phyloP scores from a whole-genome alignment of 2,888 invertebrate species.

The Caenorhabditis japonica region DNA sequence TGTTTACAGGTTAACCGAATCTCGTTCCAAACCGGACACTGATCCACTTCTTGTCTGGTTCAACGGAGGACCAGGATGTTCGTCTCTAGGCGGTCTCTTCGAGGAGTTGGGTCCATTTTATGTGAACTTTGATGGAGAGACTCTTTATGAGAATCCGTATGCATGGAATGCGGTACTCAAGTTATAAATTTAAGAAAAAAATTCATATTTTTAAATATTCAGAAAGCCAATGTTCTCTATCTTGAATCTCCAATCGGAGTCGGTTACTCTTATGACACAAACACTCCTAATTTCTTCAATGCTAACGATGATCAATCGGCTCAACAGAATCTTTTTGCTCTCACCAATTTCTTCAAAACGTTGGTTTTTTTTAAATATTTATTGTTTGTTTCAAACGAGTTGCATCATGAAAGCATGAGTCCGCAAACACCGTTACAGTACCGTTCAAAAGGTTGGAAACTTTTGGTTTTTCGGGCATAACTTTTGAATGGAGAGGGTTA shows the following conservation, averaged over 20 bases:
- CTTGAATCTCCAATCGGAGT: slow-evolving; percentile 79
- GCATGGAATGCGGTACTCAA: slow-evolving; percentile 75
- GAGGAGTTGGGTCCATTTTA: slow-evolving; percentile 78
- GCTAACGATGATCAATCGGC: slow-evolving; percentile 70
- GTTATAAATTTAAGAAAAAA: background rate
- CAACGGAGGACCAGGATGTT: slow-evolving; percentile 78
- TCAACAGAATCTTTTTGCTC: slow-evolving; percentile 79
- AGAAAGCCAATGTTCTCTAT: slow-evolving; percentile 80
- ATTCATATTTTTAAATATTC: slow-evolving; percentile 15
- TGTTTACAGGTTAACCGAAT: slow-evolving; percentile 78
- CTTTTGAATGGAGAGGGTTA: too few relatives aligned
- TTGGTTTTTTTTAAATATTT: too few relatives aligned
- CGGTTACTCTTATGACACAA: slow-evolving; percentile 75
- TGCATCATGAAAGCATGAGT: too few relatives aligned
- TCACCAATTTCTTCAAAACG: slow-evolving; percentile 79
- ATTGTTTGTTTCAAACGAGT: too few relatives aligned
- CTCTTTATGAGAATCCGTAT: slow-evolving; percentile 75
- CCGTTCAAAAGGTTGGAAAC: too few relatives aligned
- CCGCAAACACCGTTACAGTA: too few relatives aligned
- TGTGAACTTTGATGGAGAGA: slow-evolving; percentile 71
- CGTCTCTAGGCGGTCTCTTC: slow-evolving; percentile 65
- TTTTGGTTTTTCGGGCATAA: too few relatives aligned
- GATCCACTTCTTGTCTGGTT: slow-evolving; percentile 79
- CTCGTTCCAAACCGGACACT: slow-evolving; percentile 76
- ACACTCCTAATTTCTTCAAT: slow-evolving; percentile 36